Evolutionary conservation across 30 jellyfish, hydroid and myxozoan species (phyloP), one percentile per base, ranked within the genome.

Genomic region (Aurelia aurita complex sp. Pacific): DNA sequence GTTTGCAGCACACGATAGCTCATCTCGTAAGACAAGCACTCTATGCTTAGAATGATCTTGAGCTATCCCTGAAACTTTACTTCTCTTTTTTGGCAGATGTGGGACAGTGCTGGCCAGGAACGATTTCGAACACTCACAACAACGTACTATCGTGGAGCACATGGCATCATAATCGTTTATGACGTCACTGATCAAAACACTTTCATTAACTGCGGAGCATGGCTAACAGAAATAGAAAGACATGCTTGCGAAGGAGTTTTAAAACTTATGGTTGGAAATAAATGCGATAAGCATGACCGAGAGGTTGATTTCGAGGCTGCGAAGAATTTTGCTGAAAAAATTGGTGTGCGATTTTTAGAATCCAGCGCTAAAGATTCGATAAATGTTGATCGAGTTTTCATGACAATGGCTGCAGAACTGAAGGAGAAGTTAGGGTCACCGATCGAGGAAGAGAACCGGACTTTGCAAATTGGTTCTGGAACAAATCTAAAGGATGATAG

Each of bases 71-170:
- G 1, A 46, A 4, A 46, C 29, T 46, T 46, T 0, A 38, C 19
- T 66, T 14, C 32, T 64, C 61, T 38, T 53, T 36, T 35, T 59
- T 57, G 69, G n/a, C 36, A 89, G 97, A 89, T 89, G 17, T 89
- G 97, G 97, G 97, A 89, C 82, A 81, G 94, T 35, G 97, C 97
- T 18, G 97, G 97, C 13, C 97, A 89, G 65, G 97, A 89, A 67
- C 81, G 97, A 43, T 89, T 89, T 74, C 91, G 90, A 62, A 89
- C 94, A n/a, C 74, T 89, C 18, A 89, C 97, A 67, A 89, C 97
- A 59, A 89, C 97, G 40, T 89, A 89, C 63, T 90, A 90, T 84
- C 95, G 97, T 6, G 97, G 97, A 0, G 97, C 97, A 46, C 96
- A 90, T 60, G 97, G 96, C 17, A 90, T 90, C n/a, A 79, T 84